Percentiles rank a stretch among this genome's conserved stretches.
Evolutionary conservation across 2,888 invertebrate genomes (phyloP).

Genomic region (Camponotus fellah): DNA sequence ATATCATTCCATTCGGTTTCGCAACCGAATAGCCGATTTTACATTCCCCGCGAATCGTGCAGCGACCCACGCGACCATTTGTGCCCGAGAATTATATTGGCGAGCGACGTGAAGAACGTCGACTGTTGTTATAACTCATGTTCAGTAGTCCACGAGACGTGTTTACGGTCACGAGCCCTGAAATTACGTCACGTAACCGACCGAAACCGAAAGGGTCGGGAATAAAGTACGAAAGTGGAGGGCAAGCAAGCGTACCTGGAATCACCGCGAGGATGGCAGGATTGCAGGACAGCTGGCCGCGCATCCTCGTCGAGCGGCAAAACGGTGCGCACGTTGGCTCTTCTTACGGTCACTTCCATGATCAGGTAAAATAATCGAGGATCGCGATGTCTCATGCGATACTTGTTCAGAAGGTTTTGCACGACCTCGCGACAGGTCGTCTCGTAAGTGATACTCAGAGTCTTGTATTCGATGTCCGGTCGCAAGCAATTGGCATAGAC

Average conservation of each 20-base stretch:
- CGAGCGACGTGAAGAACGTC: slow-evolving; percentile 56
- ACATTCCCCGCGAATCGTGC: background rate
- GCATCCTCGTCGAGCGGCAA: slow-evolving; percentile 95
- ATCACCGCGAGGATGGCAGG: slow-evolving; percentile 97
- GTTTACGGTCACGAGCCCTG: slow-evolving; percentile 70
- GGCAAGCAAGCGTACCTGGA: slow-evolving; percentile 89
- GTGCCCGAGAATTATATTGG: slow-evolving; percentile 30
- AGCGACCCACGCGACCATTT: slow-evolving; percentile 32
- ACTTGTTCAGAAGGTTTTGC: slow-evolving; percentile 94
- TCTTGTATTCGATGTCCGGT: slow-evolving; percentile 98
- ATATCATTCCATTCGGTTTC: slow-evolving; percentile 14
- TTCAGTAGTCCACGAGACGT: slow-evolving; percentile 64
- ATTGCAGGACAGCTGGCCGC: slow-evolving; percentile 95
- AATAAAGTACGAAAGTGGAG: slow-evolving; percentile 29
- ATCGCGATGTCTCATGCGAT: slow-evolving; percentile 96
- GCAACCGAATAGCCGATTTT: slow-evolving; percentile 14
- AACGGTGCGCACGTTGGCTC: slow-evolving; percentile 93
- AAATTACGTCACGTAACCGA: slow-evolving; percentile 75
- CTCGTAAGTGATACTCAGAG: slow-evolving; percentile 95
- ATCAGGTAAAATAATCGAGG: slow-evolving; percentile 97
- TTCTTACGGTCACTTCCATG: slow-evolving; percentile 96
- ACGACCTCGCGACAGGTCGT: slow-evolving; percentile 96
- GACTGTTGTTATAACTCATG: slow-evolving; percentile 70
- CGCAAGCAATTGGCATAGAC: slow-evolving; percentile 96
- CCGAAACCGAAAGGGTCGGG: slow-evolving; percentile 68